Conservation (phyloP, 2,113 vertebrate genomes). For the Mastomys natalensis region DNA sequence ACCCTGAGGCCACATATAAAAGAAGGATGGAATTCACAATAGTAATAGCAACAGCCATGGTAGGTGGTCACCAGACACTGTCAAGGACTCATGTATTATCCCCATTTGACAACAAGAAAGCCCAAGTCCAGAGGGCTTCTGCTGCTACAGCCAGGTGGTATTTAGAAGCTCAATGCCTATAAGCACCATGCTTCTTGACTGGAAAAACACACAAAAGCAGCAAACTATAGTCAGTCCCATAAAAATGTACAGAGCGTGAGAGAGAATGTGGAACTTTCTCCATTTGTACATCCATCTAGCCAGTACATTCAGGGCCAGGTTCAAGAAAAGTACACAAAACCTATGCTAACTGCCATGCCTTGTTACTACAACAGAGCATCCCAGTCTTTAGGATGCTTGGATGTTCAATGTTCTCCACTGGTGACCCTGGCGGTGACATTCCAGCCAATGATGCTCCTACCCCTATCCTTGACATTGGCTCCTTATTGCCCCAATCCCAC, state of each 20-base stretch:
- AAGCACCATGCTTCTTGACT: neutral
- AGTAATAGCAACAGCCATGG: neutral
- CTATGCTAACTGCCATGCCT: too few relatives aligned
- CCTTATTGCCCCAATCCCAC: neutral
- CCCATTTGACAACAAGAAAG: neutral
- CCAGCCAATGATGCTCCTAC: accelerated
- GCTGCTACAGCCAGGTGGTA: neutral
- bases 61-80: neutral
- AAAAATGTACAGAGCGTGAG: neutral
- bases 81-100: neutral
- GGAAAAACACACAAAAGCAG: neutral
- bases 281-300: neutral
- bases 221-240: neutral
- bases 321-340: neutral
- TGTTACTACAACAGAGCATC: neutral
- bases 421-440: neutral
- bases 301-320: neutral
- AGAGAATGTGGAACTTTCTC: neutral
- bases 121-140: neutral
- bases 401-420: neutral
- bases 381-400: neutral
- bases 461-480: neutral
- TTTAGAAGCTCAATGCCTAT: neutral
- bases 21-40: neutral
- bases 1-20: neutral